Base-by-base conservation (phyloP, 2,888 invertebrate species). In the Drosophila parthenogenetica region DNA sequence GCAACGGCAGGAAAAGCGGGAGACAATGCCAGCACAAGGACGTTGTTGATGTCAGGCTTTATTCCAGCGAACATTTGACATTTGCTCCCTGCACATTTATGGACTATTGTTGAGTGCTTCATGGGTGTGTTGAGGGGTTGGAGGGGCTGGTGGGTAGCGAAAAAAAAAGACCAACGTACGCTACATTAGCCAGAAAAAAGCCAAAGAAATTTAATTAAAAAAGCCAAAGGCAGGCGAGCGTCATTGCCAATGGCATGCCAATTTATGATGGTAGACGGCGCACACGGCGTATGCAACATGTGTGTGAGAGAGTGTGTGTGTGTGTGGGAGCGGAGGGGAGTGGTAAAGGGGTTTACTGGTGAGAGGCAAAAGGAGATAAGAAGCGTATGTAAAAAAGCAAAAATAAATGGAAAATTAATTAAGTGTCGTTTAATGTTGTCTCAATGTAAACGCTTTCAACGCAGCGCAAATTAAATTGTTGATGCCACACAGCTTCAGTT, bases 321-420 rank as follows among this genome's bases (percentile, higher is more conserved):
- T 70, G 62, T 50, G 53, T 10, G 10, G 3, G 10, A 10, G 11
- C 1, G 29, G 3, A 3, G 2, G 19, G 3, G 19, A 19, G 19
- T 19, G 8, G 25, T 1, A 1, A 25, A 25, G 25, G 8, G 25
- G 8, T 29, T 1, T 5, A 2, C 11, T 35, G 13, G 35, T 17
- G 53, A 17, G 14, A 29, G 22, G 46, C 25, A 25, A 25, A 32
- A 16, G 25, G 2, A 22, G 8, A 17, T 3, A 35, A 35, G 45
- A 32, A 35, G 16, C 3, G 35, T 2, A 39, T 14, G 39, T 16
- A 13, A 32, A 74, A 79, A 57, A 67, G 77, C 62, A 67, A 77
- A 86, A 80, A 83, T 83, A 81, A 86, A 83, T 83, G 87, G 87
- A 83, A 83, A 83, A 83, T 83, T 83, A 86, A 83, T 83, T 86